Conservation (phyloP, 2,113 vertebrate species). For the Catagonus wagneri region DNA sequence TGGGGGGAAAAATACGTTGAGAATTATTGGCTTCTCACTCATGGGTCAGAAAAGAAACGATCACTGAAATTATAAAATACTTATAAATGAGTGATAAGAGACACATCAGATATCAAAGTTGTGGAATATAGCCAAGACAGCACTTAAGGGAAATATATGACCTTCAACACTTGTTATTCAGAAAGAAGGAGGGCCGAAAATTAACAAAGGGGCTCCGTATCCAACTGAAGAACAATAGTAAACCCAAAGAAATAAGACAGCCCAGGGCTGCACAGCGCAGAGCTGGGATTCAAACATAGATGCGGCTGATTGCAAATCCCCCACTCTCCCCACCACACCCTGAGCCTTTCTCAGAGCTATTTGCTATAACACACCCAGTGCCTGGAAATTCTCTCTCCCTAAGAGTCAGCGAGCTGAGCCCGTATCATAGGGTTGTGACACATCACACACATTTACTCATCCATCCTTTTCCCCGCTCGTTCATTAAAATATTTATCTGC, state of each 20-base stretch:
- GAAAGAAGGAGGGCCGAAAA: conserved; percentile 30
- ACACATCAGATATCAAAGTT: conserved; percentile 56
- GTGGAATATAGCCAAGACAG: conserved; percentile 52
- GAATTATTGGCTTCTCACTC: conserved; percentile 41
- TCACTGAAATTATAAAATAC: conserved; percentile 63
- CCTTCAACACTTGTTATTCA: conserved; percentile 14
- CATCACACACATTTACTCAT: not conserved
- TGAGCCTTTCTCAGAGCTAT: not conserved
- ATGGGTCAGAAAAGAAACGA: conserved; percentile 50
- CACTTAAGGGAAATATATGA: conserved; percentile 54
- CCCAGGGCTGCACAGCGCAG: not conserved
- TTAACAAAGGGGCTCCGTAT: not conserved
- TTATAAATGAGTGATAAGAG: conserved; percentile 54
- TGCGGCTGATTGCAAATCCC: not conserved
- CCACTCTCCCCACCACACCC: rapidly evolving
- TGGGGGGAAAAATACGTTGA: not conserved
- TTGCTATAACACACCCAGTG: not conserved
- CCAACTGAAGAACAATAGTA: not conserved
- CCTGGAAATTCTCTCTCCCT: not conserved
- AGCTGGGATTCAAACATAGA: not conserved
- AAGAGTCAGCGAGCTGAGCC: not conserved
- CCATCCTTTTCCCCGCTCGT: not conserved
- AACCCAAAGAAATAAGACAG: not conserved
- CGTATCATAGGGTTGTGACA: not conserved
- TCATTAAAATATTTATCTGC: not conserved